These are phyloP conservation scores for Laticauda laticaudata DNA, from an alignment of 2,113 vertebrate genomes.

Conservation along the genomic window DNA sequence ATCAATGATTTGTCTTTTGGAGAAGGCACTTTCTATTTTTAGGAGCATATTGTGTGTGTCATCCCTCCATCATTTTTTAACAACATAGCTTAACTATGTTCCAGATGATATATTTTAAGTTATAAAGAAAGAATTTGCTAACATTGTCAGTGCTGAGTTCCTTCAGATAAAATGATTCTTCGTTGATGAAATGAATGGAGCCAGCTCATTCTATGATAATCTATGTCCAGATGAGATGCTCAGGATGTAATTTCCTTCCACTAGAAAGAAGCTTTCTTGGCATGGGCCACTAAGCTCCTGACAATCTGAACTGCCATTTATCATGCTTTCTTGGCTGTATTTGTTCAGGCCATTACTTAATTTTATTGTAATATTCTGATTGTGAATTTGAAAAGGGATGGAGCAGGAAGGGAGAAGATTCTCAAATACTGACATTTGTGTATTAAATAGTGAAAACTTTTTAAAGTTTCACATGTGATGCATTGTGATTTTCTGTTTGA, in stretches of 20 bases:
- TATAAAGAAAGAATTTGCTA: not conserved
- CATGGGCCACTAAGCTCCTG: not conserved
- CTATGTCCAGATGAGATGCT: not conserved
- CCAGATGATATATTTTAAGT: not conserved
- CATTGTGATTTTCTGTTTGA: not conserved
- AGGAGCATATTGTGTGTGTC: not conserved
- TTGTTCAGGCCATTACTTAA: not conserved
- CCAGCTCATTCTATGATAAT: not conserved
- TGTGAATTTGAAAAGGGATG: not conserved
- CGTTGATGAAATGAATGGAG: not conserved
- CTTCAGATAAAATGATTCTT: not conserved
- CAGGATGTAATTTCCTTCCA: not conserved
- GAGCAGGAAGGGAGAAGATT: not conserved
- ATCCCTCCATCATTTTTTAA: not conserved
- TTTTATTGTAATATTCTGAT: not conserved
- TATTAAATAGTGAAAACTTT: not conserved
- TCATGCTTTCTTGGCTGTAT: not conserved
- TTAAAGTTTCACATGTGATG: not conserved
- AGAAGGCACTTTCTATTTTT: not conserved
- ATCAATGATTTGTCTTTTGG: not conserved
- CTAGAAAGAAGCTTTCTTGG: not conserved
- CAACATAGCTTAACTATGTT: not conserved
- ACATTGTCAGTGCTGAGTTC: not conserved
- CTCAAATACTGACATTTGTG: not conserved
- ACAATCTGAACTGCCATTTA: slow-evolving; percentile 4